Evolutionary conservation across 1,140 invertebrate species (phyloP).

Genomic region (Brachionus rotundiformis): DNA sequence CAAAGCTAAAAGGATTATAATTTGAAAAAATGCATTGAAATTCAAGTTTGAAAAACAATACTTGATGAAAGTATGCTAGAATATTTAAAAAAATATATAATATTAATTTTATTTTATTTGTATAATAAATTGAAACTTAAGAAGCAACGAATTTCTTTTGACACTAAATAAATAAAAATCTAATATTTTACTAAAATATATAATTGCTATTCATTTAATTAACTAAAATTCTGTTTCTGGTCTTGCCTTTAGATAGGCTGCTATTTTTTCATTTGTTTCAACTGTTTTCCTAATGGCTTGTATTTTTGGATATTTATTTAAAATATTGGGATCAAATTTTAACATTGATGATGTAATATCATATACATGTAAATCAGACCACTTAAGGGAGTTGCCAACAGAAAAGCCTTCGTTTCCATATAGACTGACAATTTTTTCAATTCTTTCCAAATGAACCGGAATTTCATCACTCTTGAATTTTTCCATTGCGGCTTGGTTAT

Average conservation of each 20-base stretch:
- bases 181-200: too few relatives aligned
- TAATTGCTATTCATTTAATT: too few relatives aligned
- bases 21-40: too few relatives aligned
- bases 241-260: not conserved
- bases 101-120: too few relatives aligned
- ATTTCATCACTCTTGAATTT: slow-evolving; percentile 42
- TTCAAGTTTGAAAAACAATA: too few relatives aligned
- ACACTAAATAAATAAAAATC: too few relatives aligned
- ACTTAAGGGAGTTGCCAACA: slow-evolving; percentile 19
- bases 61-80: too few relatives aligned
- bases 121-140: too few relatives aligned
- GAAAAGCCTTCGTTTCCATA: slow-evolving; percentile 45
- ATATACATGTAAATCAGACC: slow-evolving; percentile 38
- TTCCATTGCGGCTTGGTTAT: not conserved
- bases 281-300: slow-evolving; percentile 30
- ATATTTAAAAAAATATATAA: too few relatives aligned
- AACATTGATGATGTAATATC: not conserved
- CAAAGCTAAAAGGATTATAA: too few relatives aligned
- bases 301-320: slow-evolving; percentile 32
- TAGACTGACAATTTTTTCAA: not conserved
- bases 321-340: not conserved
- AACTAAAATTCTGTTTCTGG: slow-evolving; percentile 13
- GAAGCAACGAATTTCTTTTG: too few relatives aligned
- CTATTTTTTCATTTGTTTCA: slow-evolving; percentile 27
- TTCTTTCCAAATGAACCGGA: not conserved